These are phyloP conservation scores for Furnarius figulus DNA, from an alignment of 2,113 vertebrate genomes.

Conservation along the genomic window DNA sequence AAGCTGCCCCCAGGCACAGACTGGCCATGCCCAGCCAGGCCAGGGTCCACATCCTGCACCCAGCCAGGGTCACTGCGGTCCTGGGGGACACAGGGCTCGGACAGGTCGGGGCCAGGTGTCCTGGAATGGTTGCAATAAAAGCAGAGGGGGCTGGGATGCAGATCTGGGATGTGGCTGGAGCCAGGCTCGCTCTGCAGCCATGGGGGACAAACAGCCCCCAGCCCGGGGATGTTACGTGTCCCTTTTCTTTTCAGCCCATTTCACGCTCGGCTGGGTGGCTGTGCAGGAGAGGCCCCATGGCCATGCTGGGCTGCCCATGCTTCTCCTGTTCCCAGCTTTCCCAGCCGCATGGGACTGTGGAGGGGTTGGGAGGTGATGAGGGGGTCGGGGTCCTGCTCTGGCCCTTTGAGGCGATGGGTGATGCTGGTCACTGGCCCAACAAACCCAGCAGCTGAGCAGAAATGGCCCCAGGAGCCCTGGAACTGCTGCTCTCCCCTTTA, in stretches of 20 bases:
- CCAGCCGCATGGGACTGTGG: background rate
- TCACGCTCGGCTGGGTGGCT: background rate
- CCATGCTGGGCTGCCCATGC: accelerated
- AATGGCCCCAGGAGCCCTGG: background rate
- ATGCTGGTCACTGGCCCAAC: background rate
- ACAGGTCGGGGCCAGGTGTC: background rate
- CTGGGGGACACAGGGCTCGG: accelerated
- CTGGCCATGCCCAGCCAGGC: slow-evolving; percentile 27
- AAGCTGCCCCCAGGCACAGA: slow-evolving; percentile 5
- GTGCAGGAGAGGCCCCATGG: background rate
- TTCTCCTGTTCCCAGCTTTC: background rate
- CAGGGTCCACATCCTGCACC: slow-evolving; percentile 26
- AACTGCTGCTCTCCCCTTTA: background rate
- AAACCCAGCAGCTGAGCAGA: background rate
- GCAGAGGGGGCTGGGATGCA: background rate
- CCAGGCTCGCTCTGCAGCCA: background rate
- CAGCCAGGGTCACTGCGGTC: accelerated
- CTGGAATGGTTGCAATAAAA: background rate
- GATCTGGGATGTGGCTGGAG: accelerated
- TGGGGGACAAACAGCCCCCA: background rate
- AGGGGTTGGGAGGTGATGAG: background rate
- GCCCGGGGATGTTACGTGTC: background rate
- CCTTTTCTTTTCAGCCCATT: background rate
- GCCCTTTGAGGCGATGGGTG: accelerated
- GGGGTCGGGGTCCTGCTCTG: background rate